phyloP scores from a whole-genome alignment of 1,140 invertebrate genomes.

The Brachionus angularis region DNA sequence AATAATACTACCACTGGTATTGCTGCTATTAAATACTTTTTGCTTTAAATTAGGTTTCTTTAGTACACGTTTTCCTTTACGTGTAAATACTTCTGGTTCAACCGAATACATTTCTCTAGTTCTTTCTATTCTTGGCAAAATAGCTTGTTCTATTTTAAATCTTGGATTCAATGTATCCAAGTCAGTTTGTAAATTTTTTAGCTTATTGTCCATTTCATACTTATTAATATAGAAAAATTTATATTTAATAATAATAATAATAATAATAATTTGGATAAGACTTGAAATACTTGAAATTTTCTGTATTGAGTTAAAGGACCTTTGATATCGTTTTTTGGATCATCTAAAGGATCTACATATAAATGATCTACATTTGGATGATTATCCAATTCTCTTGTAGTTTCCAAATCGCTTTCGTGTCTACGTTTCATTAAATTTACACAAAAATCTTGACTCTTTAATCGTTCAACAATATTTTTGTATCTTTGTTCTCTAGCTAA shows the following conservation, averaged over 20 bases:
- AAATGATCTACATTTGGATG: slow-evolving; percentile 31
- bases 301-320: slow-evolving; percentile 36
- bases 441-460: slow-evolving; percentile 39
- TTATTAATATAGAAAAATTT: not conserved
- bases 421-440: slow-evolving; percentile 24
- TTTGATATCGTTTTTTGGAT: slow-evolving; percentile 11
- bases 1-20: no score
- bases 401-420: slow-evolving; percentile 40
- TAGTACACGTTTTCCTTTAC: slow-evolving; percentile 5
- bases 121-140: slow-evolving; percentile 43
- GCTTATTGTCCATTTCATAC: slow-evolving; percentile 28
- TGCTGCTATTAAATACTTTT: not conserved
- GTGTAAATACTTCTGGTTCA: slow-evolving; percentile 23
- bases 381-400: slow-evolving; percentile 14
- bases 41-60: slow-evolving; percentile 36
- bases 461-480: slow-evolving; percentile 34
- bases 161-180: slow-evolving; percentile 32
- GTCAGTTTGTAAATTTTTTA: slow-evolving; percentile 12
- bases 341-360: slow-evolving; percentile 36
- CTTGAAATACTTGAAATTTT: slow-evolving; percentile 38
- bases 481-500: slow-evolving; percentile 17
- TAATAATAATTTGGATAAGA: not conserved
- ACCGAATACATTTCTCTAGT: slow-evolving; percentile 40
- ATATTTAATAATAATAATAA: not conserved
- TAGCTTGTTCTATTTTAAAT: slow-evolving; percentile 12